Evolutionary conservation across 1,140 invertebrate species (phyloP).

Genomic region (Caenorhabditis tropicalis): DNA sequence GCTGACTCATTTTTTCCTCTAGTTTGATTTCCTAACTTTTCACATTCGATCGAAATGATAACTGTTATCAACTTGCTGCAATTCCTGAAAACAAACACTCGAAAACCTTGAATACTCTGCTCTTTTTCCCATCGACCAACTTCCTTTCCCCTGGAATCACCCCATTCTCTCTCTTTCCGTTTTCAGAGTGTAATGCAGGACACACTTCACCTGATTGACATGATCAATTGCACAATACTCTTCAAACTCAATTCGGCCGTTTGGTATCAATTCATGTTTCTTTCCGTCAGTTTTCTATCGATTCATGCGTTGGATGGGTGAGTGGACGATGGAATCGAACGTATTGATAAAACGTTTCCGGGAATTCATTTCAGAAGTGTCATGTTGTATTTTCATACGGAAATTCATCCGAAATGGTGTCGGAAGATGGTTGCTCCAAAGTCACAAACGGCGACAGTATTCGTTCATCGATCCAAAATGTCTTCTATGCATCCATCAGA

Average conservation of each 20-base stretch:
- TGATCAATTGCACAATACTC: slow-evolving; percentile 36
- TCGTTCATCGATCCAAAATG: neutral
- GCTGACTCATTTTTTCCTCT: too few relatives aligned
- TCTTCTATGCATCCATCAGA: neutral
- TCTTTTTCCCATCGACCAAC: too few relatives aligned
- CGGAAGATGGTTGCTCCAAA: neutral
- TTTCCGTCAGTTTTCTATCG: slow-evolving; percentile 29
- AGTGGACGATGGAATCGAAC: slow-evolving; percentile 35
- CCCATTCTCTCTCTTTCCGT: neutral
- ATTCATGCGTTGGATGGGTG: slow-evolving; percentile 30
- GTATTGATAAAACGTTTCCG: neutral
- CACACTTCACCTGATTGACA: slow-evolving; percentile 35
- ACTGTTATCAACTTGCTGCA: too few relatives aligned
- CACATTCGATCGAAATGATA: too few relatives aligned
- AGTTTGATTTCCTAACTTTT: too few relatives aligned
- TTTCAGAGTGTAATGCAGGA: slow-evolving; percentile 25
- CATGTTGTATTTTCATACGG: slow-evolving; percentile 29
- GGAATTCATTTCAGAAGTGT: slow-evolving; percentile 9
- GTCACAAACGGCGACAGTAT: neutral
- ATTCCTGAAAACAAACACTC: too few relatives aligned
- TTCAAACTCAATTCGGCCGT: slow-evolving; percentile 34
- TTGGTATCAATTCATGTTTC: slow-evolving; percentile 36
- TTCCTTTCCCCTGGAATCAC: neutral
- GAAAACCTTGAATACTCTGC: too few relatives aligned
- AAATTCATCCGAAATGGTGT: slow-evolving; percentile 16